Evolutionary conservation across 2,797 vertebrate species (phyloP).

Genomic region (Sebastes dallii): DNA sequence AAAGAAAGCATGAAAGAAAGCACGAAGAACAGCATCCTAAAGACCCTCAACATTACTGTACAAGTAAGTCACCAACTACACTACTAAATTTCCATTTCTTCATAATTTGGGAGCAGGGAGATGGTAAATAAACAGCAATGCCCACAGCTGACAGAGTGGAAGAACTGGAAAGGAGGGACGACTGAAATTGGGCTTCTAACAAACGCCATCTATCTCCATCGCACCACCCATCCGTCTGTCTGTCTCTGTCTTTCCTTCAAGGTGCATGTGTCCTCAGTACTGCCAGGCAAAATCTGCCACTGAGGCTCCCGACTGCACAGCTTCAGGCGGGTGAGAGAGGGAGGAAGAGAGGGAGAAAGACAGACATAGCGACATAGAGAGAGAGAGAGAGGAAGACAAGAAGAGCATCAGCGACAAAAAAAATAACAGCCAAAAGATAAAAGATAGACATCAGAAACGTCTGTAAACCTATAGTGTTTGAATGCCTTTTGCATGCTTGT

Average conservation of each 20-base stretch:
- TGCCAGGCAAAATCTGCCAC: conserved; percentile 51
- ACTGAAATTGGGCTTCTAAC: conserved; percentile 26
- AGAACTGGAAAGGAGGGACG: neutral
- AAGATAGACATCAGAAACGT: neutral
- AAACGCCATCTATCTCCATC: conserved; percentile 35
- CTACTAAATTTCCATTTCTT: neutral
- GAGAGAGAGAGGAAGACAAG: neutral
- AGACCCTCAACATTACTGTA: neutral
- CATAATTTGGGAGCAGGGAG: neutral
- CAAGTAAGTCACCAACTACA: neutral
- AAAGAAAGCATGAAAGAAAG: neutral
- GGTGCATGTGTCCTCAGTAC: conserved; percentile 52
- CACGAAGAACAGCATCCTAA: neutral
- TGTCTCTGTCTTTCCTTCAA: conserved; percentile 50
- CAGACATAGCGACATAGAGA: neutral
- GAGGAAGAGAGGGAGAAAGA: neutral
- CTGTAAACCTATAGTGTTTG: neutral
- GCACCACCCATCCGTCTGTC: conserved; percentile 45
- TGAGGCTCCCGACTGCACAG: conserved; percentile 35
- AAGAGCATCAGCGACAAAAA: neutral
- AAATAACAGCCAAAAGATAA: neutral
- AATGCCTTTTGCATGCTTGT: neutral
- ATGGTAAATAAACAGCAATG: neutral
- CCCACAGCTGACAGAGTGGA: neutral
- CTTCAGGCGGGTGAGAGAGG: conserved; percentile 27